phyloP scores from a whole-genome alignment of 2,888 invertebrate genomes.

The Acheta domesticus region DNA sequence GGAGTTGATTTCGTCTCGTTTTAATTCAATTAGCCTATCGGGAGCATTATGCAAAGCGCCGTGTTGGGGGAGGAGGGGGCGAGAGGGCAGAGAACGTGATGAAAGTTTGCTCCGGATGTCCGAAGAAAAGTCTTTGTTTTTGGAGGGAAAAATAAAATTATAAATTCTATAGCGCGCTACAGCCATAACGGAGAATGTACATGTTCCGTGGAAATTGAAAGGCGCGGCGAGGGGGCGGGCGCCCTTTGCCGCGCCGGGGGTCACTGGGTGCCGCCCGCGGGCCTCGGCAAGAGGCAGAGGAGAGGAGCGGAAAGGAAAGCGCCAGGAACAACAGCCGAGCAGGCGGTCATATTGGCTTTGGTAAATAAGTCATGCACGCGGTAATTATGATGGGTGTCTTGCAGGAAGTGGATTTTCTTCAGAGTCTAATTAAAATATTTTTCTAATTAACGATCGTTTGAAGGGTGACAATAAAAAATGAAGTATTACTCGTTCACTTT shows the following conservation, averaged over 20 bases:
- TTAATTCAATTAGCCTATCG: conserved; percentile 18
- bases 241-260: background rate
- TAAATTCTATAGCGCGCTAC: background rate
- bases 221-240: background rate
- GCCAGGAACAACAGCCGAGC: too few species aligned
- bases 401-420: too few species aligned
- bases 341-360: too few species aligned
- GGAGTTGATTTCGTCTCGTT: conserved; percentile 4
- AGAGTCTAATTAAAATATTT: too few species aligned
- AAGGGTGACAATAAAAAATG: too few species aligned
- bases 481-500: too few species aligned
- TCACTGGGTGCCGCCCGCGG: too few species aligned
- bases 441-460: too few species aligned
- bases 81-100: background rate
- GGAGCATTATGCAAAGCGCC: background rate
- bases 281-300: too few species aligned
- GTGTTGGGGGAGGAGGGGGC: background rate
- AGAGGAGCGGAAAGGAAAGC: too few species aligned
- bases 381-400: too few species aligned
- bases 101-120: conserved; percentile 18
- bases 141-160: conserved; percentile 18
- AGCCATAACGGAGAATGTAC: conserved; percentile 2
- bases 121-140: conserved; percentile 18
- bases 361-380: too few species aligned
- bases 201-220: conserved; percentile 18